Base-by-base conservation (phyloP, 2,113 vertebrate genomes). In the Tragelaphus buxtoni region DNA sequence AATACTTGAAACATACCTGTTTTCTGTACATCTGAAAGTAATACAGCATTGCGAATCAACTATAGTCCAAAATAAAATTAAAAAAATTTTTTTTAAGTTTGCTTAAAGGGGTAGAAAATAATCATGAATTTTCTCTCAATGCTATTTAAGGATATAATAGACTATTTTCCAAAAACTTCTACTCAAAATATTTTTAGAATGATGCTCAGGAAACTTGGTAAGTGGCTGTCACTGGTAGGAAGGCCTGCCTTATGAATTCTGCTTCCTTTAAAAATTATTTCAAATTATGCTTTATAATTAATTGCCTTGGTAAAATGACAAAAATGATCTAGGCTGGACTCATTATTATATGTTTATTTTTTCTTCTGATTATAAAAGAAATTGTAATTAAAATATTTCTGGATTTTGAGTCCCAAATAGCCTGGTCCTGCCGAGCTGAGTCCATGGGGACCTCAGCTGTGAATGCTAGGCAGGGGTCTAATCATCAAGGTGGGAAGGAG, bases 281-380 rank as follows among this genome's bases (percentile, higher is more conserved):
- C 16, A 80, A 95, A 56, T 63, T 61, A 3, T 49, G 84, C 51
- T 42, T 88, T 80, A 42, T 76, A 83, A 14, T 16, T 42, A 72
- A 72, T 22, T 72, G 10, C 32, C 24, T 94, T 88, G 22, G 26
- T 26, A 35, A 45, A 90, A 76, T 89, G 84, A 63, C 22, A 93
- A 82, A 39, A 56, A 32, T 14, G 20, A 76, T 8, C n/a, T 8
- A 55, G 63, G 14, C 20, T 82, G 17, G 11, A 47, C 5, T 60
- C 26, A 24, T 84, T 39, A 55, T 47, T 49, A 32, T 18, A 42
- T 56, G 28, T 65, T 83, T 39, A 42, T 47, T 60, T 74, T 74
- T 69, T 55, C 26, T 81, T 93, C 51, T 95, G 82, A 51, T 56
- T 88, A n/a, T 79, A 35, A 96, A 82, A 79, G 13, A 94, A 65